Conservation (phyloP, 2,888 invertebrate species). For the Chrysolina haemoptera region DNA sequence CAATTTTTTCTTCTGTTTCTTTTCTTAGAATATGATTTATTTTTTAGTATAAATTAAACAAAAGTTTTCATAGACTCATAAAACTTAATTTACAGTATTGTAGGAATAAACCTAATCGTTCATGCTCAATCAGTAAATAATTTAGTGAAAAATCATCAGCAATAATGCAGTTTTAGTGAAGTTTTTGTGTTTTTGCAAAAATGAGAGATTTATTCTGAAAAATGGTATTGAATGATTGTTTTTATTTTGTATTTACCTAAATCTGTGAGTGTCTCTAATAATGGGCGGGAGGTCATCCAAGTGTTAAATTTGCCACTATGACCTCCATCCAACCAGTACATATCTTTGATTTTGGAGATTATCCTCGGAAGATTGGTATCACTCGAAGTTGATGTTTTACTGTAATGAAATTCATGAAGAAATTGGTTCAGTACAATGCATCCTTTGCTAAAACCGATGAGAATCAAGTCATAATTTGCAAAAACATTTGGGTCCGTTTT, state of each 20-base stretch:
- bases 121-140: too few species aligned
- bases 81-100: too few species aligned
- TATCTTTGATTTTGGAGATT: slow-evolving; percentile 79
- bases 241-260: slow-evolving; percentile 74
- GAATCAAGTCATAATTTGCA: slow-evolving; percentile 39
- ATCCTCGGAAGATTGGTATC: slow-evolving; percentile 76
- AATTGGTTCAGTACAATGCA: slow-evolving; percentile 94
- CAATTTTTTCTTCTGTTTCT: too few species aligned
- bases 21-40: too few species aligned
- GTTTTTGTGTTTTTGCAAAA: too few species aligned
- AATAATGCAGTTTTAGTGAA: too few species aligned
- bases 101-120: too few species aligned
- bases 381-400: slow-evolving; percentile 77
- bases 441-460: slow-evolving; percentile 92
- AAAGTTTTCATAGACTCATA: too few species aligned
- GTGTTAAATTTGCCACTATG: slow-evolving; percentile 91
- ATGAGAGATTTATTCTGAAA: too few species aligned
- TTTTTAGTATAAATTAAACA: too few species aligned
- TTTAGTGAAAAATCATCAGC: too few species aligned
- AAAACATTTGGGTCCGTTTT: slow-evolving; percentile 17
- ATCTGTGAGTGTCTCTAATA: slow-evolving; percentile 81
- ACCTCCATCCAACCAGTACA: slow-evolving; percentile 94
- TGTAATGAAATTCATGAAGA: slow-evolving; percentile 86
- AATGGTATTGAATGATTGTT: too few species aligned
- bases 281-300: slow-evolving; percentile 85